These are phyloP conservation scores for Saccopteryx bilineata DNA, from an alignment of 2,113 vertebrate species.

Conservation along the genomic window DNA sequence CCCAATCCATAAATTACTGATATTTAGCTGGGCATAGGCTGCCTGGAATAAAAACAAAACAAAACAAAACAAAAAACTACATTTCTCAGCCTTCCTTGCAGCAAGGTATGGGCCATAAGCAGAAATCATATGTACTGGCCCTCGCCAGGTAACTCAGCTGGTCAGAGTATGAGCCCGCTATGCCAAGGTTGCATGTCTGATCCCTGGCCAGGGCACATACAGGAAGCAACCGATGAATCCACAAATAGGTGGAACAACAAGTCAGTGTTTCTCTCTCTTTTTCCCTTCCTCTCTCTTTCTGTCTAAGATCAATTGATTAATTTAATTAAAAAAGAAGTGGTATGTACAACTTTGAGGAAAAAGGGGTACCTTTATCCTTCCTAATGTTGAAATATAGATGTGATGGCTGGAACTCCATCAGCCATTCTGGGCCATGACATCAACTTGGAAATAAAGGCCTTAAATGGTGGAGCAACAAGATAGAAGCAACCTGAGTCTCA, in stretches of 20 bases:
- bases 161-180: too few species aligned
- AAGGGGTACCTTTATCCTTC: background rate
- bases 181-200: too few species aligned
- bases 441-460: background rate
- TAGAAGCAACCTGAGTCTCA: background rate
- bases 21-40: background rate
- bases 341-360: background rate
- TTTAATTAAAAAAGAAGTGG: background rate
- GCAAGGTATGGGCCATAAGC: background rate
- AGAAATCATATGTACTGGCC: background rate
- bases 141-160: too few species aligned
- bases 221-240: too few species aligned
- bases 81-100: background rate
- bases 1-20: background rate
- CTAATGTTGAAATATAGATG: background rate
- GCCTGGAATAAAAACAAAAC: background rate
- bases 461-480: background rate
- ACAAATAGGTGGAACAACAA: too few species aligned
- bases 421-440: background rate
- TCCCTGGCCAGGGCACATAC: too few species aligned
- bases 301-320: too few species aligned
- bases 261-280: too few species aligned
- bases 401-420: constrained; percentile 15
- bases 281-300: too few species aligned
- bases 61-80: background rate